Percentiles rank a stretch among this genome's conserved stretches.
These are phyloP conservation scores for Zaprionus africanus DNA, from an alignment of 1,140 invertebrate species.

Conservation along the genomic window DNA sequence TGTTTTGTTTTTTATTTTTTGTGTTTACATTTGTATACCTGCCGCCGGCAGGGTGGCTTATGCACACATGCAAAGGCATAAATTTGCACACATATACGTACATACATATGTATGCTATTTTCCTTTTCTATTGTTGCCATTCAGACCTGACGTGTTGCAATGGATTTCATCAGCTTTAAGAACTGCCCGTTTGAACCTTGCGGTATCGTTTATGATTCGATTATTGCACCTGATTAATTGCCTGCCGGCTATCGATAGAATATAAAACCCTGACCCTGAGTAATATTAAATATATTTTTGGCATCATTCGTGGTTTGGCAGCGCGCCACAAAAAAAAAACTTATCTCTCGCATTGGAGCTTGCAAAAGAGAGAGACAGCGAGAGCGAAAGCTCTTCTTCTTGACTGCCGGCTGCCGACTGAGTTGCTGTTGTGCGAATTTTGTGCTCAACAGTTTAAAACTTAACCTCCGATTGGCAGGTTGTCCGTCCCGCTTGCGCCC, in stretches of 20 bases:
- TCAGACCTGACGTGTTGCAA: conserved; percentile 13
- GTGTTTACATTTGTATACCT: background rate
- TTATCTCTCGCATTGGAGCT: background rate
- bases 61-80: background rate
- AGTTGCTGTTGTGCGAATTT: conserved; percentile 25
- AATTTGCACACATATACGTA: background rate
- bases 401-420: background rate
- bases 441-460: conserved; percentile 51
- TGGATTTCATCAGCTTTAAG: conserved; percentile 23
- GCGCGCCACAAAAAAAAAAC: background rate
- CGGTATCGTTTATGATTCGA: background rate
- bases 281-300: conserved; percentile 20
- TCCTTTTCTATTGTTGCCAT: background rate
- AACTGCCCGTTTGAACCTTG: background rate
- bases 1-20: background rate
- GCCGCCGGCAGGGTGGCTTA: background rate
- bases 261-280: conserved; percentile 47
- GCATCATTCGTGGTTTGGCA: conserved; percentile 8
- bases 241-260: background rate
- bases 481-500: conserved; percentile 9
- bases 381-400: conserved; percentile 34
- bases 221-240: conserved; percentile 4
- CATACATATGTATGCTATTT: background rate
- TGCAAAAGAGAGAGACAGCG: conserved; percentile 15
- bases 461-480: conserved; percentile 32